A percentile compares a stretch with the other conserved stretches of the same genome.
Evolutionary conservation across 2,113 vertebrate species (phyloP).

Genomic region (Drymodes brunneopygia): DNA sequence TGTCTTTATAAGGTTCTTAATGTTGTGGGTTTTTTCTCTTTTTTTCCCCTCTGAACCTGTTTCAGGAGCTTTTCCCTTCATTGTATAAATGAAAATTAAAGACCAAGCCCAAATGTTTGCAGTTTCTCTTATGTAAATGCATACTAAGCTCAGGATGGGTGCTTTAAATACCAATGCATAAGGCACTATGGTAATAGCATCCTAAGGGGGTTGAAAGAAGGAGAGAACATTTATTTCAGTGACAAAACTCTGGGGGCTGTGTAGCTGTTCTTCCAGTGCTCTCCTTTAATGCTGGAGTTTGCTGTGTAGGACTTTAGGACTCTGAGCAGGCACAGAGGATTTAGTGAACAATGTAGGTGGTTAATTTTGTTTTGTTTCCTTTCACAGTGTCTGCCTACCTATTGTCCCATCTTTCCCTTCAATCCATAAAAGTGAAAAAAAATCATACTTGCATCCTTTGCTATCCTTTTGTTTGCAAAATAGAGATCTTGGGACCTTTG

Average conservation of each 20-base stretch:
- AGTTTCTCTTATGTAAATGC: neutral
- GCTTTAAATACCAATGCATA: neutral
- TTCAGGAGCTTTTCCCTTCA: neutral
- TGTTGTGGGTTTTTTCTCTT: accelerated
- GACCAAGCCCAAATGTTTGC: neutral
- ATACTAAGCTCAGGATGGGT: neutral
- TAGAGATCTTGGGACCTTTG: neutral
- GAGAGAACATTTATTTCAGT: neutral
- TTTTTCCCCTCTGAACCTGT: neutral
- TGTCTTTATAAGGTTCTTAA: neutral
- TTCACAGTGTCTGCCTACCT: neutral
- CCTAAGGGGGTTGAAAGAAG: neutral
- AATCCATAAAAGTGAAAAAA: neutral
- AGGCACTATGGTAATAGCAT: neutral
- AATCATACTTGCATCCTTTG: neutral
- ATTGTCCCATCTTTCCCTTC: neutral
- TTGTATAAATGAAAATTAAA: neutral
- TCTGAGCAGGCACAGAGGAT: neutral
- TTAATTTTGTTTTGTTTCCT: neutral
- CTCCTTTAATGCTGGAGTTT: neutral
- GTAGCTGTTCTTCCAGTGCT: neutral
- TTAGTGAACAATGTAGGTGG: neutral
- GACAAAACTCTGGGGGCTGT: neutral
- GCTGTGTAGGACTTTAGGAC: neutral
- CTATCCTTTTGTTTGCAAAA: neutral